Evolutionary conservation across 2,888 invertebrate genomes (phyloP).

Genomic region (Hoplodrina ambigua): DNA sequence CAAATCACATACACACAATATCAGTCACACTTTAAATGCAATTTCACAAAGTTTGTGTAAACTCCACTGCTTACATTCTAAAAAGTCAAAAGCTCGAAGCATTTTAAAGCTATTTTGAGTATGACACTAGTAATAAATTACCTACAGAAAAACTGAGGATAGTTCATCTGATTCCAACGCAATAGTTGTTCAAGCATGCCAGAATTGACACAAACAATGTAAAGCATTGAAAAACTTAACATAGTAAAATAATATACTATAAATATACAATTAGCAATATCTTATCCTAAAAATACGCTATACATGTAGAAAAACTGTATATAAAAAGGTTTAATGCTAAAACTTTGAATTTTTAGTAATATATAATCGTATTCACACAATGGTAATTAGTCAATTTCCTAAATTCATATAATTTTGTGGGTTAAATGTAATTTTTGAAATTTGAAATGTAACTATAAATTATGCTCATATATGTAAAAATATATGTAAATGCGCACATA

Average conservation of each 20-base stretch:
- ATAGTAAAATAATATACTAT: conserved; percentile 73
- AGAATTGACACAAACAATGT: conserved; percentile 69
- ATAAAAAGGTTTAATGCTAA: conserved; percentile 75
- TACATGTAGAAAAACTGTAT: conserved; percentile 81
- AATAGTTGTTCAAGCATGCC: conserved; percentile 1
- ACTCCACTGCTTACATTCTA: conserved; percentile 35
- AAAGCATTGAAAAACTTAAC: conserved; percentile 70
- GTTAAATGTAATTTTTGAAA: conserved; percentile 53
- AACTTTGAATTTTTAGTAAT: conserved; percentile 67
- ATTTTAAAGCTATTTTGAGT: conserved; percentile 13
- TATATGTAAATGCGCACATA: conserved; percentile 61
- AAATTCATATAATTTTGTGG: conserved; percentile 59
- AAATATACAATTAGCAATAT: conserved; percentile 81
- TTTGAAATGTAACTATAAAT: conserved; percentile 63
- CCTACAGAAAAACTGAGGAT: conserved; percentile 5
- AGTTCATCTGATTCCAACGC: conserved; percentile 6
- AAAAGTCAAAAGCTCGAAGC: conserved; percentile 18
- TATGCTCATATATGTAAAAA: conserved; percentile 62
- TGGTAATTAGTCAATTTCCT: conserved; percentile 56
- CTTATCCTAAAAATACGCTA: conserved; percentile 80
- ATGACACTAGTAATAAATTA: conserved; percentile 2
- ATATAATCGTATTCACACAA: conserved; percentile 70
- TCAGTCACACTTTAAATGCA: conserved; percentile 76
- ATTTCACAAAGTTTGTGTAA: conserved; percentile 67
- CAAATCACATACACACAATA: conserved; percentile 66